Percentiles rank a stretch among this genome's conserved stretches.
phyloP scores from a whole-genome alignment of 2,888 invertebrate species.

The Yponomeuta cagnagella region DNA sequence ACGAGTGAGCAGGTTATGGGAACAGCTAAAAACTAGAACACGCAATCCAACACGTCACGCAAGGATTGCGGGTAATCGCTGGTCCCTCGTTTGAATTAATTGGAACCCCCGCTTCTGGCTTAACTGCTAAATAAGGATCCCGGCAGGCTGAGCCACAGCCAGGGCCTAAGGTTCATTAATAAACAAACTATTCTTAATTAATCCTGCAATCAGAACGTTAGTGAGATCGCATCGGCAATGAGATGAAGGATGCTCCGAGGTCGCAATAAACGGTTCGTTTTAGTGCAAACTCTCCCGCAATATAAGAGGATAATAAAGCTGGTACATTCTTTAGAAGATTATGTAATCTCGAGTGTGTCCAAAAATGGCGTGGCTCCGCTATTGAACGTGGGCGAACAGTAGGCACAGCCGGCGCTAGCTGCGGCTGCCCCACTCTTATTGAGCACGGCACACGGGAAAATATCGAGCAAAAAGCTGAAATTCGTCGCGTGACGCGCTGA shows the following conservation, averaged over 20 bases:
- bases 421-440: too few species aligned
- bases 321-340: background rate
- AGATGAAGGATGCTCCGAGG: background rate
- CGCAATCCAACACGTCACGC: constrained; percentile 26
- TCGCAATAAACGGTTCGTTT: background rate
- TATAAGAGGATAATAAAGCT: background rate
- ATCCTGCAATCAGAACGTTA: background rate
- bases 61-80: constrained; percentile 30
- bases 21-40: constrained; percentile 22
- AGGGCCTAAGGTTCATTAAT: background rate
- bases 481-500: too few species aligned
- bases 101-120: constrained; percentile 40
- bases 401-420: too few species aligned
- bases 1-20: background rate
- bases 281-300: background rate
- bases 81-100: constrained; percentile 38
- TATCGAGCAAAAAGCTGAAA: too few species aligned
- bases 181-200: constrained; percentile 9
- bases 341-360: background rate
- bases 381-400: background rate
- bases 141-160: constrained; percentile 20
- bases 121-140: constrained; percentile 36
- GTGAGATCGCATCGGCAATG: background rate
- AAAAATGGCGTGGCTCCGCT: background rate
- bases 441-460: too few species aligned